Evolutionary conservation across 2,888 invertebrate genomes (phyloP).

Genomic region (Lochmaea capreae): DNA sequence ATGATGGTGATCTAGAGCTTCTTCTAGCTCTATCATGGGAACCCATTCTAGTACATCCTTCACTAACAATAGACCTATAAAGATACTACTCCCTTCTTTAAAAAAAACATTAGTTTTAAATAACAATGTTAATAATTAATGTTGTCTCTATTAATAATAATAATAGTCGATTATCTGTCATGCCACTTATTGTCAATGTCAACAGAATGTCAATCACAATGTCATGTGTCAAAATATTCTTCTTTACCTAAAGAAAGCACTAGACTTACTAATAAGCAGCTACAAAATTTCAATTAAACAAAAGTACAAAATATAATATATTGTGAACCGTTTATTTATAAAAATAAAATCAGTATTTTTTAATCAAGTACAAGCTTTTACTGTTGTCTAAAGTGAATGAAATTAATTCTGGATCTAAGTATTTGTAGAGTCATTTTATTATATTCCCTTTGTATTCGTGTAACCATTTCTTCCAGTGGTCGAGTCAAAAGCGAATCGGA

Average conservation of each 20-base stretch:
- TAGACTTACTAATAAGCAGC: no score
- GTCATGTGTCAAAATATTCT: neutral
- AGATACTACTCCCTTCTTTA: no score
- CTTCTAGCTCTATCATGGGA: conserved; percentile 29
- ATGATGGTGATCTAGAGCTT: conserved; percentile 40
- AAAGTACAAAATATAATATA: neutral
- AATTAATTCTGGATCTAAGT: conserved; percentile 35
- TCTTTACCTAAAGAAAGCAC: neutral
- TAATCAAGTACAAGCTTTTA: conserved; percentile 35
- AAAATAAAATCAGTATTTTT: conserved; percentile 29
- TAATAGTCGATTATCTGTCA: no score
- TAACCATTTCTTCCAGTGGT: conserved; percentile 40
- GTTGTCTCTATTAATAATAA: no score
- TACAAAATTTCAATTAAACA: neutral
- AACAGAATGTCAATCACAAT: neutral
- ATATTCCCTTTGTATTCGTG: conserved; percentile 34
- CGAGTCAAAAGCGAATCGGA: conserved; percentile 39
- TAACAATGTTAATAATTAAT: neutral
- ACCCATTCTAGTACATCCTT: conserved; percentile 30
- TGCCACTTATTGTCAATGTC: neutral
- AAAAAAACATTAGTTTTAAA: neutral
- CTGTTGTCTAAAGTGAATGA: conserved; percentile 34
- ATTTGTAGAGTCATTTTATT: conserved; percentile 36
- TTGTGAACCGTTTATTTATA: neutral
- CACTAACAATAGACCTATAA: neutral